Base-by-base conservation (phyloP, 2,888 invertebrate genomes). In the Quadroppia sp. region DNA sequence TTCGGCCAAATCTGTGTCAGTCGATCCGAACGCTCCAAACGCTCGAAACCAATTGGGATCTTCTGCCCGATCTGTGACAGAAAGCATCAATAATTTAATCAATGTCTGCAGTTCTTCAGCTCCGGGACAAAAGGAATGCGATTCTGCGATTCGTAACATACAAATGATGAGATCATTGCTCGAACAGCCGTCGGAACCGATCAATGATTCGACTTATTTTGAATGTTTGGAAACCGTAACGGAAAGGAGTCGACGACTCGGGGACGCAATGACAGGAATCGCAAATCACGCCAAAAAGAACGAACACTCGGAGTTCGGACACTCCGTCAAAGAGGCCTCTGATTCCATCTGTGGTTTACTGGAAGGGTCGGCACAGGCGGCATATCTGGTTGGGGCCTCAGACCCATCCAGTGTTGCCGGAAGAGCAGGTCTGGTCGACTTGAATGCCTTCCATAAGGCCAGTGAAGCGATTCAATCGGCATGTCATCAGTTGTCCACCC, bases 61-160 rank as follows among this genome's bases (percentile, higher is more conserved):
- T 11, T 94, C 94, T 45, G 94, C 93, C 0, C 86, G 85, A 84
- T 85, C 90, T 11, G 94, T 95, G 64, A 95, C 93, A 0, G 95
- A 95, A 78, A 91, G 90, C 82, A 93, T 97, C 78, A 97, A 96
- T 82, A 87, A 90, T 79, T 85, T 97, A 76, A 90, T 96, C 78
- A 90, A 91, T 82, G 89, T 90, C 6, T 91, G 90, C 81, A 93
- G 93, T 0, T 89, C 89, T 45, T 92, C 93, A 0, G 92, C 94
- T 0, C 96, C 97, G 0, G 95, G 97, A 0, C 95, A 96, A 84
- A 93, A 92, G 82, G 97, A 98, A 81, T 98, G 98, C 83, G 94
- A 94, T 81, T 95, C 92, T 78, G 96, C 97, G 0, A 89, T 97
- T 72, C 86, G 96, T 77, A 91, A 92, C 82, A 94, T 98, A 75